These are phyloP conservation scores for Notothenia coriiceps DNA, from an alignment of 2,113 vertebrate genomes.

Conservation along the genomic window DNA sequence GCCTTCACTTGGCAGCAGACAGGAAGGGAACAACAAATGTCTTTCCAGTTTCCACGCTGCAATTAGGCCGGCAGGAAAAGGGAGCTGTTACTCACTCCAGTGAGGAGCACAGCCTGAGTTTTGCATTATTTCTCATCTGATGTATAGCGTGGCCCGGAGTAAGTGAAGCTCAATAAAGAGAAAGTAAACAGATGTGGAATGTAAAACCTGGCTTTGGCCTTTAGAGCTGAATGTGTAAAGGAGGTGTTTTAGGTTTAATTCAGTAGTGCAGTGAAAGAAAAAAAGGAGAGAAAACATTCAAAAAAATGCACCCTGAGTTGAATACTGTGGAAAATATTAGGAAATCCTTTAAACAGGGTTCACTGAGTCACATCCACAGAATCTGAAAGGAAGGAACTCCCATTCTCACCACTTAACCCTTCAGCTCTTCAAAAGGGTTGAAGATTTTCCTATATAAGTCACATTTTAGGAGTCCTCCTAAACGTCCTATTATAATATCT, in stretches of 20 bases:
- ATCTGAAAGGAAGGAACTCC: conserved; percentile 19
- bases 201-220: neutral
- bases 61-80: conserved; percentile 74
- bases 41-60: conserved; percentile 69
- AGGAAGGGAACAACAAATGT: conserved; percentile 71
- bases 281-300: conserved; percentile 6
- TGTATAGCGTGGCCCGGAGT: conserved; percentile 3
- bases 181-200: conserved; percentile 30
- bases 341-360: conserved; percentile 11
- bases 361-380: conserved; percentile 7
- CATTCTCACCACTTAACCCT: neutral
- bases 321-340: neutral
- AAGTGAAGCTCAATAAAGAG: conserved; percentile 13
- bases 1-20: conserved; percentile 47
- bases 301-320: neutral
- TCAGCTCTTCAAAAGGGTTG: neutral
- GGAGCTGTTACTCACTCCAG: conserved; percentile 62
- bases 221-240: neutral
- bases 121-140: conserved; percentile 38
- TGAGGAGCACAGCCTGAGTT: conserved; percentile 37
- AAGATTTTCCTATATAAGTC: conserved; percentile 1
- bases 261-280: neutral
- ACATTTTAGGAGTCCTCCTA: conserved; percentile 15
- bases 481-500: conserved; percentile 14
- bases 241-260: neutral